Evolutionary conservation across 1,140 invertebrate genomes (phyloP).

Genomic region (Bombus difficillimus): DNA sequence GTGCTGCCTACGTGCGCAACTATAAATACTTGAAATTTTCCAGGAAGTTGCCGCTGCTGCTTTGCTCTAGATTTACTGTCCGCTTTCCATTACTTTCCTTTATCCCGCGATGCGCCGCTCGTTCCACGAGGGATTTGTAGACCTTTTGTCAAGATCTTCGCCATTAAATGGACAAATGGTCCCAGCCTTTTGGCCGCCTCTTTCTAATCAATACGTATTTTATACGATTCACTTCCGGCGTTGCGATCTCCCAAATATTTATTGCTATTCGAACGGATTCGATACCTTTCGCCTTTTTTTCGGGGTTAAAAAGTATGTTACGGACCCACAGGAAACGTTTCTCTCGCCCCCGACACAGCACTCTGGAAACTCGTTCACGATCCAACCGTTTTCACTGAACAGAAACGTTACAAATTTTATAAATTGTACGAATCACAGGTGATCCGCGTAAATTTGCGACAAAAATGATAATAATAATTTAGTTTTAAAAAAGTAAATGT

Average conservation of each 20-base stretch:
- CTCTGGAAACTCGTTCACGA: no score
- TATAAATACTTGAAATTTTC: slow-evolving; percentile 35
- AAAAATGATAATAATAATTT: no score
- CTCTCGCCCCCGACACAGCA: no score
- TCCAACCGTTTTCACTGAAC: no score
- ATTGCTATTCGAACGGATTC: neutral
- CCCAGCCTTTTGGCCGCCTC: neutral
- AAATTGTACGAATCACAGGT: no score
- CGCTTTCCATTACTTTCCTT: slow-evolving; percentile 23
- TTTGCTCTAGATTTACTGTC: slow-evolving; percentile 18
- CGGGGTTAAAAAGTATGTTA: neutral
- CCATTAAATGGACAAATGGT: slow-evolving; percentile 37
- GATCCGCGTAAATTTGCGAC: no score
- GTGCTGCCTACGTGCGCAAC: neutral
- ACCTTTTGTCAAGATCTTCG: slow-evolving; percentile 39
- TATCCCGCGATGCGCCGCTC: slow-evolving; percentile 4
- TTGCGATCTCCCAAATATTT: slow-evolving; percentile 1
- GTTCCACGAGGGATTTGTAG: slow-evolving; percentile 33
- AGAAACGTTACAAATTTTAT: no score
- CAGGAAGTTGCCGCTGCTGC: neutral
- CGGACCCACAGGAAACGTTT: neutral
- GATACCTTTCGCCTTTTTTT: neutral
- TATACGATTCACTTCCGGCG: slow-evolving; percentile 19
- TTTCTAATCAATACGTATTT: slow-evolving; percentile 32
- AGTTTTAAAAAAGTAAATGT: no score